Evolutionary conservation across 92 coral and sea anemone species (phyloP), one percentile per base, ranked within the genome.

Genomic region (Muricea muricata): DNA sequence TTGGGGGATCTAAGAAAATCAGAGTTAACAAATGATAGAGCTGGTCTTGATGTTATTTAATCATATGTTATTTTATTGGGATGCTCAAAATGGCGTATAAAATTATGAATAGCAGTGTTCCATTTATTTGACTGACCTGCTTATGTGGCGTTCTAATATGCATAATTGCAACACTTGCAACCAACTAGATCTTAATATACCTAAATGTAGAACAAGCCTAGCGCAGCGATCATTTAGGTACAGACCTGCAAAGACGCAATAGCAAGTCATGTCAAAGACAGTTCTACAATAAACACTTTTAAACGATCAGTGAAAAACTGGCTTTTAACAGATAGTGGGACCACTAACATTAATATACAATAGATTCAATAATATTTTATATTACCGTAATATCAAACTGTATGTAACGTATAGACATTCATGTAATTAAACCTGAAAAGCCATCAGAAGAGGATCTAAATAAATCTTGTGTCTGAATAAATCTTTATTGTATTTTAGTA

Each of bases 401-500:
- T n/a, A n/a, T n/a, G n/a, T 20, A 61, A 1, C n/a, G n/a, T n/a
- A n/a, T 26, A 1, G 20, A 6, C 4, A 68, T 2, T 33, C 56
- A 29, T 68, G 75, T 68, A 68, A 68, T 68, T 68, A 29, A 50
- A 15, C 75, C 75, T 68, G 75, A 68, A 68, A 68, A 68, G 75
- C 47, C 42, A 47, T 32, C 24, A 32, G 75, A 50, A 25, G 75
- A 68, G 75, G 41, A 25, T 66, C 56, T 48, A 57, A 57, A 57
- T 26, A 57, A 21, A 57, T 57, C 24, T 57, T n/a, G n/a, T n/a
- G n/a, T n/a, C n/a, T n/a, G n/a, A n/a, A n/a, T n/a, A n/a, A n/a
- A n/a, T n/a, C n/a, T n/a, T n/a, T n/a, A n/a, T n/a, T n/a, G n/a
- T n/a, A n/a, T n/a, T n/a, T 37, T 37, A 37, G 42, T 37, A 4